These are phyloP conservation scores for Yponomeuta sedellus DNA, from an alignment of 2,888 invertebrate species.

Conservation along the genomic window DNA sequence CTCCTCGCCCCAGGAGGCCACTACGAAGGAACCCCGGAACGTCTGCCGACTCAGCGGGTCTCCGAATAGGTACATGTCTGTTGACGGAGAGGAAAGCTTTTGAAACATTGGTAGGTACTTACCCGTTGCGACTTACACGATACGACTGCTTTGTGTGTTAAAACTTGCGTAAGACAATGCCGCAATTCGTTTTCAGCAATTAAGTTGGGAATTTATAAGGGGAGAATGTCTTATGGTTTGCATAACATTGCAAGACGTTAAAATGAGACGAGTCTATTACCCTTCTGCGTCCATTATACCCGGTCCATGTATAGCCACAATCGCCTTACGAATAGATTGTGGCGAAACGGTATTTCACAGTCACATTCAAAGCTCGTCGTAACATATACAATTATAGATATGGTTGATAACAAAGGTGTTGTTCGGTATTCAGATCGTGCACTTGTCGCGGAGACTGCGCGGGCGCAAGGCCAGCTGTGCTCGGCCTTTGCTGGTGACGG, in stretches of 20 bases:
- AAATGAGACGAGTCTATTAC: not conserved
- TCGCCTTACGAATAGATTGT: not conserved
- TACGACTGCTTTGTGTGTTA: not conserved
- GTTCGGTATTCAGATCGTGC: constrained; percentile 29
- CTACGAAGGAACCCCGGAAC: constrained; percentile 88
- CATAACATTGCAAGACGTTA: not conserved
- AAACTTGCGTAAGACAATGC: not conserved
- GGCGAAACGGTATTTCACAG: not conserved
- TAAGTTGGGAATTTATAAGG: not conserved
- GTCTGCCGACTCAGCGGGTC: constrained; percentile 86
- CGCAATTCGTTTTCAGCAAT: constrained; percentile 2
- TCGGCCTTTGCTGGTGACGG: constrained; percentile 40
- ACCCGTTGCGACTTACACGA: not conserved
- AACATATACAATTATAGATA: constrained; percentile 6
- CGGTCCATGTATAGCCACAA: not conserved
- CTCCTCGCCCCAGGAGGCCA: constrained; percentile 82
- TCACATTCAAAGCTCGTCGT: not conserved
- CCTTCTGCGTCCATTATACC: not conserved
- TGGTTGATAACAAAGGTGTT: not conserved
- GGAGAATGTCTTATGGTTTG: not conserved
- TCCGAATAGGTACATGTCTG: constrained; percentile 84
- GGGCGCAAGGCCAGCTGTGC: constrained; percentile 41
- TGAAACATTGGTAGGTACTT: constrained; percentile 9
- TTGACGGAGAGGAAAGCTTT: constrained; percentile 34
- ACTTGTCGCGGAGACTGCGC: constrained; percentile 51